phyloP scores from a whole-genome alignment of 2,113 vertebrate species.

The Oxygymnocypris stewartii region DNA sequence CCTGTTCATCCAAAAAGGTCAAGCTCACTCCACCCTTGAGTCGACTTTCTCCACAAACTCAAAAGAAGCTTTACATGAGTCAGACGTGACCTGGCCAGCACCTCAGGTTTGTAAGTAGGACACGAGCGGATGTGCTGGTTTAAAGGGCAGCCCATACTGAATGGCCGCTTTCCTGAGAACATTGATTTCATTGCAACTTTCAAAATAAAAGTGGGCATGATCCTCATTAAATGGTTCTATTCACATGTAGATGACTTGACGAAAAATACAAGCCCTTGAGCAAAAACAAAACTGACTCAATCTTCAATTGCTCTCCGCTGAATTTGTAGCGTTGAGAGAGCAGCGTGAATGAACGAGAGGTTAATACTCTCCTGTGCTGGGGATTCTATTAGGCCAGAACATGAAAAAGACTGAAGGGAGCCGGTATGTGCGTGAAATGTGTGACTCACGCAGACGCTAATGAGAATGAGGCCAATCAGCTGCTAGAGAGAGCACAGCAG shows the following conservation, averaged over 20 bases:
- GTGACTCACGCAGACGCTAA: constrained; percentile 7
- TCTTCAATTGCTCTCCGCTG: background rate
- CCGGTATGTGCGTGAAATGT: background rate
- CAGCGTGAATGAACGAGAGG: background rate
- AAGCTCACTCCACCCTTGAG: background rate
- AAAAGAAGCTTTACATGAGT: constrained; percentile 5
- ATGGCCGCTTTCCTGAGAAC: background rate
- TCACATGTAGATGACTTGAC: background rate
- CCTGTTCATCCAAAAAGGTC: constrained; percentile 13
- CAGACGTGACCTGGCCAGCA: constrained; percentile 10
- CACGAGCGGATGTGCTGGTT: background rate
- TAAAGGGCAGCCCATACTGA: background rate
- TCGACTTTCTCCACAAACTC: background rate
- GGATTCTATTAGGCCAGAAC: constrained; percentile 21
- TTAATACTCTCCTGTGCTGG: background rate
- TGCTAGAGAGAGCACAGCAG: background rate
- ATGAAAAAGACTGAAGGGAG: background rate
- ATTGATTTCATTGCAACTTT: background rate
- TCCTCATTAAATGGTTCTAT: background rate
- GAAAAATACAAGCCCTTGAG: constrained; percentile 2
- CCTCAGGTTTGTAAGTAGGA: background rate
- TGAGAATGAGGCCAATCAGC: background rate
- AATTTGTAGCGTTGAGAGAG: background rate
- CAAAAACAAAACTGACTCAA: background rate
- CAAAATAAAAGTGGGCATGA: constrained; percentile 2